A percentile compares a stretch with the other conserved stretches of the same genome.
These are phyloP conservation scores for Rhynchonycteris naso DNA, from an alignment of 2,797 vertebrate genomes.

Conservation along the genomic window DNA sequence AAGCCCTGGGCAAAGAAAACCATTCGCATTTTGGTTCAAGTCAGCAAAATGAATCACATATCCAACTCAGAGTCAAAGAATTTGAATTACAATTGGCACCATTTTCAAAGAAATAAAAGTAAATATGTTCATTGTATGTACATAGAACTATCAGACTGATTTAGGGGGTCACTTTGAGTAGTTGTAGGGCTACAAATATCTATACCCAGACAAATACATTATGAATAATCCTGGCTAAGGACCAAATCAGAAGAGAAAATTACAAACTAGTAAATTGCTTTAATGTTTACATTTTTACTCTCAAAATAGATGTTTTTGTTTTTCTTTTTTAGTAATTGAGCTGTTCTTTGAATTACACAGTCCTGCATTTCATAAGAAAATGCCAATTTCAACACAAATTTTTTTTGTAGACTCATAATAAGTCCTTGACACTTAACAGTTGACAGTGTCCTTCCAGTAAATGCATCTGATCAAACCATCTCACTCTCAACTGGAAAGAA, in stretches of 20 bases:
- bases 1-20: background rate
- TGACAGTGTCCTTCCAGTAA: background rate
- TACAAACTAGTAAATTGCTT: background rate
- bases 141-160: background rate
- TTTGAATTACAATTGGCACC: background rate
- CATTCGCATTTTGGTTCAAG: background rate
- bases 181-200: background rate
- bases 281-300: slow-evolving; percentile 20
- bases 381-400: background rate
- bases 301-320: background rate
- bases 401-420: background rate
- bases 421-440: background rate
- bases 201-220: background rate
- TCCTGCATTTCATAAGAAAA: background rate
- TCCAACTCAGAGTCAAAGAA: background rate
- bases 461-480: background rate
- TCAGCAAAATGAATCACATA: background rate
- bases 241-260: slow-evolving; percentile 32
- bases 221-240: background rate
- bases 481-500: slow-evolving; percentile 1
- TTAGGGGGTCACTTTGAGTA: background rate
- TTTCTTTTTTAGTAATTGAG: background rate
- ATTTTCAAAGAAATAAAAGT: slow-evolving; percentile 16
- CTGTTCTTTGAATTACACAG: background rate
- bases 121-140: background rate